phyloP scores from a whole-genome alignment of 2,113 vertebrate species.

The Candoia aspera region DNA sequence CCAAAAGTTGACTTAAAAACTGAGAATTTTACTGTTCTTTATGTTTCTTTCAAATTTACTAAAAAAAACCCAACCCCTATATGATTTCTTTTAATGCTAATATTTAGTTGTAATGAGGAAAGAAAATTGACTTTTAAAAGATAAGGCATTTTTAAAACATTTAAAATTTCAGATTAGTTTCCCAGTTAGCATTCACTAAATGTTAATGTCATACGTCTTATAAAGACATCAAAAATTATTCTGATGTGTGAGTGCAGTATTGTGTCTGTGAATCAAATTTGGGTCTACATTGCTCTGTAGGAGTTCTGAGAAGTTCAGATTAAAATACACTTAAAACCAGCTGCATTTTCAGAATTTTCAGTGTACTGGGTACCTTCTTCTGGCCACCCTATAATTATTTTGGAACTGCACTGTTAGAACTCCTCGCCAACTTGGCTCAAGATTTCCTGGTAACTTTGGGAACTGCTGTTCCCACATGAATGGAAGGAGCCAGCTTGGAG shows the following conservation, averaged over 20 bases:
- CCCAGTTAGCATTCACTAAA: background rate
- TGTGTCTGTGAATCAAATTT: conserved; percentile 30
- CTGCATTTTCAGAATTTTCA: background rate
- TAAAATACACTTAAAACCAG: background rate
- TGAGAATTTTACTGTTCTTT: conserved; percentile 41
- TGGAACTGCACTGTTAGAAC: background rate
- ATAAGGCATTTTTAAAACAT: background rate
- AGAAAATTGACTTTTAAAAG: background rate
- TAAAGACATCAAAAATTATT: background rate
- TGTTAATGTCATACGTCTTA: background rate
- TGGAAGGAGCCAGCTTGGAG: background rate
- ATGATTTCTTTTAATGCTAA: background rate
- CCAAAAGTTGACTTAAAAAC: conserved; percentile 43
- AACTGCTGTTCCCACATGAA: background rate
- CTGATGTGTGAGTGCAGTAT: conserved; percentile 23
- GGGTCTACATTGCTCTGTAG: conserved; percentile 27
- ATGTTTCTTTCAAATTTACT: conserved; percentile 4
- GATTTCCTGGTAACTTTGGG: background rate
- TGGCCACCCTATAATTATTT: background rate
- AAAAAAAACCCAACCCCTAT: background rate
- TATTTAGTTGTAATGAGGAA: background rate
- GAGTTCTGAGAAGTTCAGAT: conserved; percentile 11
- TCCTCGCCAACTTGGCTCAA: background rate
- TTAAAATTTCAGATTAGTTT: background rate
- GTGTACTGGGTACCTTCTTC: too few relatives aligned